These are phyloP conservation scores for Bufo gargarizans DNA, from an alignment of 2,113 vertebrate species.

Conservation along the genomic window DNA sequence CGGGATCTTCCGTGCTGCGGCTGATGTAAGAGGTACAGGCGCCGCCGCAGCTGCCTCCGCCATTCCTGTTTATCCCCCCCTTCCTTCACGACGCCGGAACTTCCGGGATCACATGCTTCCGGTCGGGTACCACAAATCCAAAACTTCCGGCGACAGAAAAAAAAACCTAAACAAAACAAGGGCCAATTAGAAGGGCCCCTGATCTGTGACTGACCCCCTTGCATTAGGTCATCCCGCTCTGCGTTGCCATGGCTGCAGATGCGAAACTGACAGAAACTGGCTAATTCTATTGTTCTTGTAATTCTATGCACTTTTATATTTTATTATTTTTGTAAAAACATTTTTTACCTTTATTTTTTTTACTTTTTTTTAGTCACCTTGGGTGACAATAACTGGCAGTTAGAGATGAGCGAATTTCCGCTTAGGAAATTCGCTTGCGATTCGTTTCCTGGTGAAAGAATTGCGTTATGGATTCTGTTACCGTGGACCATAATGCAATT, in stretches of 20 bases:
- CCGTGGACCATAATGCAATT: no score
- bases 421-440: no score
- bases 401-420: no score
- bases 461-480: no score
- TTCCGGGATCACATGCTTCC: constrained; percentile 78
- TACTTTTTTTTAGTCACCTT: no score
- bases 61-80: constrained; percentile 79
- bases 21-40: constrained; percentile 65
- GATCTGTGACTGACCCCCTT: neutral
- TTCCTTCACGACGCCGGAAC: constrained; percentile 70
- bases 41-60: constrained; percentile 75
- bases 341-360: no score
- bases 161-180: neutral
- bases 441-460: no score
- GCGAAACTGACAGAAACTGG: neutral
- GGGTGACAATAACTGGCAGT: no score
- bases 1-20: constrained; percentile 60
- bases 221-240: no score
- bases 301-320: no score
- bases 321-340: no score
- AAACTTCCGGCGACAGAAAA: constrained; percentile 9
- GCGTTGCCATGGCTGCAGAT: neutral
- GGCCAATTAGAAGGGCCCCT: neutral
- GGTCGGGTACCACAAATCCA: constrained; percentile 29
- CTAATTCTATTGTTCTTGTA: no score